These are phyloP conservation scores for Hydrocynus forskahlii DNA, from an alignment of 2,797 vertebrate genomes.

Conservation along the genomic window DNA sequence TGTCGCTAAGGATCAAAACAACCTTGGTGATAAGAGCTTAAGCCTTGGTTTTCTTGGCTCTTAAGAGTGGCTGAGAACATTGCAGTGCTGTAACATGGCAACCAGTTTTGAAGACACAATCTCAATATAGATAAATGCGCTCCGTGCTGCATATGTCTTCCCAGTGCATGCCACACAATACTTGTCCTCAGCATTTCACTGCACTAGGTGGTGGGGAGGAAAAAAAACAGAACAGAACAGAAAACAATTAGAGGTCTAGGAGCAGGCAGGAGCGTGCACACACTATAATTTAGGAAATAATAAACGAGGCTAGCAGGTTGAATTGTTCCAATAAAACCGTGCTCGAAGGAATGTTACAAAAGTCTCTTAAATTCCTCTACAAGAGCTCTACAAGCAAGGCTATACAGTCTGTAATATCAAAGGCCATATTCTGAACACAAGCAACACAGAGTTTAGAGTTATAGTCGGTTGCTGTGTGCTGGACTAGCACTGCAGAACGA, in stretches of 20 bases:
- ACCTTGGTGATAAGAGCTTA: not conserved
- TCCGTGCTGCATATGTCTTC: constrained; percentile 4
- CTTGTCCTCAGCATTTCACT: not conserved
- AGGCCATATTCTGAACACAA: not conserved
- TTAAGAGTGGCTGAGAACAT: constrained; percentile 15
- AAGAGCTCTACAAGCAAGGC: not conserved
- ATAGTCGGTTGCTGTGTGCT: not conserved
- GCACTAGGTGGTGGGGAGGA: not conserved
- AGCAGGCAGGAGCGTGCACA: constrained; percentile 16
- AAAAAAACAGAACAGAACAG: not conserved
- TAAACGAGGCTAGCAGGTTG: constrained; percentile 20
- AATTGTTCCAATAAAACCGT: not conserved
- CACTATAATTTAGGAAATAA: constrained; percentile 33
- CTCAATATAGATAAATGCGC: constrained; percentile 13
- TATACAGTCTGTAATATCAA: not conserved
- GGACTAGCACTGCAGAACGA: not conserved
- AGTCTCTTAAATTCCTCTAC: constrained; percentile 10
- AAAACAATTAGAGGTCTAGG: constrained; percentile 26
- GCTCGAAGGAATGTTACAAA: constrained; percentile 1
- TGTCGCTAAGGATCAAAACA: constrained; percentile 20
- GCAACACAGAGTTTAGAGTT: not conserved
- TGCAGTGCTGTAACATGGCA: not conserved
- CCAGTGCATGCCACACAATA: constrained; percentile 10
- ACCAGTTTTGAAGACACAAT: constrained; percentile 17
- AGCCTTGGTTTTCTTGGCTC: not conserved